These are phyloP conservation scores for Coturnix japonica DNA, from an alignment of 2,113 vertebrate species.

Conservation along the genomic window DNA sequence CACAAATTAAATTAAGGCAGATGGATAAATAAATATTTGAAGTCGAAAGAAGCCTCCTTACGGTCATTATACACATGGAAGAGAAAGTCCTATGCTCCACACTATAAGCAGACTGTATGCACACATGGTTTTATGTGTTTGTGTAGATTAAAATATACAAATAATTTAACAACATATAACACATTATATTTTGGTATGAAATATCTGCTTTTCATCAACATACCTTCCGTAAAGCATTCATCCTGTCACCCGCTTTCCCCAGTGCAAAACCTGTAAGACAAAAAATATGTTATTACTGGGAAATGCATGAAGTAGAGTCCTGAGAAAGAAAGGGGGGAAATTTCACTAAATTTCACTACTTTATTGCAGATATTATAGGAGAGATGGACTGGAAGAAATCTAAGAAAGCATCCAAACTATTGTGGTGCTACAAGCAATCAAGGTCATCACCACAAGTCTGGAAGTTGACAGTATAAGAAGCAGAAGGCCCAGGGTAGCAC, in stretches of 20 bases:
- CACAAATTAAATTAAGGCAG: not conserved
- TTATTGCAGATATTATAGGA: not conserved
- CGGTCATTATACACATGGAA: not conserved
- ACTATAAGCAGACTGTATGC: not conserved
- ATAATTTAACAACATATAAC: not conserved
- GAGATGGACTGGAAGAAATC: not conserved
- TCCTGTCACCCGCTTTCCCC: constrained; percentile 89
- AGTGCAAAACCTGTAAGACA: constrained; percentile 88
- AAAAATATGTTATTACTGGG: not conserved
- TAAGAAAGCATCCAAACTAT: not conserved
- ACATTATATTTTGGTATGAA: not conserved
- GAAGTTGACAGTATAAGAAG: not conserved
- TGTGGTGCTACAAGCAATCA: not conserved
- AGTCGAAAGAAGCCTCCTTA: not conserved
- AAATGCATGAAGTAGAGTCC: not conserved
- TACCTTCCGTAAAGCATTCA: constrained; percentile 92
- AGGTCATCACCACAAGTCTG: not conserved
- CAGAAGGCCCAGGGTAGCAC: too few relatives aligned
- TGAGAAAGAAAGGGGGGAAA: not conserved
- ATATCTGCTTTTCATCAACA: not conserved
- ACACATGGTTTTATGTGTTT: not conserved
- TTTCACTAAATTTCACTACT: not conserved
- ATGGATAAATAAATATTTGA: not conserved
- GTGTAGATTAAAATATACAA: not conserved
- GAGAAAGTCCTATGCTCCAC: not conserved